Conservation (phyloP, 2,797 vertebrate species). For the Myiothlypis chrysogaster region DNA sequence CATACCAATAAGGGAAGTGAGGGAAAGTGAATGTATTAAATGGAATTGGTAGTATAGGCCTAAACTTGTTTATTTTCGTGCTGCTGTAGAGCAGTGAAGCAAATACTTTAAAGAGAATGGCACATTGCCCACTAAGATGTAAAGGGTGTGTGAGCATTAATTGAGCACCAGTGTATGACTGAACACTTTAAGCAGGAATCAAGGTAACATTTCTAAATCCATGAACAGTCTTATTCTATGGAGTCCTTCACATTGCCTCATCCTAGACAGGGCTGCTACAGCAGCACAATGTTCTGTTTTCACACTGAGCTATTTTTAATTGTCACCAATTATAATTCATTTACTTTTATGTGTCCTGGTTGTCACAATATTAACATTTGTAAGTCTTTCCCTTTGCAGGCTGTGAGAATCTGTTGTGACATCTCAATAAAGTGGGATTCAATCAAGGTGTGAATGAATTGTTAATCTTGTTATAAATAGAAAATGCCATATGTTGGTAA, state of each 20-base stretch:
- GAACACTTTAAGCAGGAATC: constrained; percentile 35
- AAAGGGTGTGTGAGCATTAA: constrained; percentile 42
- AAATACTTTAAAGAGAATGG: constrained; percentile 31
- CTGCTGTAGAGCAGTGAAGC: constrained; percentile 13
- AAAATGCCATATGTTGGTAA: constrained; percentile 73
- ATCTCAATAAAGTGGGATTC: constrained; percentile 79
- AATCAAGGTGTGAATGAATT: constrained; percentile 80
- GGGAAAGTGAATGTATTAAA: not conserved
- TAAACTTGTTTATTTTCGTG: constrained; percentile 16
- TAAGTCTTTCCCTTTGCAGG: constrained; percentile 74
- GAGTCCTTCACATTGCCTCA: not conserved
- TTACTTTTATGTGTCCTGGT: constrained; percentile 75
- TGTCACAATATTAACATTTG: constrained; percentile 79
- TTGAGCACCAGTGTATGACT: constrained; percentile 52
- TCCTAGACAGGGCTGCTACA: not conserved
- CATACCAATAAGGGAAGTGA: constrained; percentile 24
- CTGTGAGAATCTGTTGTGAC: constrained; percentile 76
- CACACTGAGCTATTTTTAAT: constrained; percentile 75
- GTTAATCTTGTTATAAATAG: constrained; percentile 79
- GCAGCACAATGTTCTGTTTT: constrained; percentile 58
- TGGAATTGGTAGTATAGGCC: not conserved
- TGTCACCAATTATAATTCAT: constrained; percentile 77
- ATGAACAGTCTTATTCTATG: not conserved
- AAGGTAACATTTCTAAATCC: constrained; percentile 21
- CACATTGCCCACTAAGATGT: constrained; percentile 45